Percentiles rank a stretch among this genome's conserved stretches.
These are phyloP conservation scores for Zaprionus nigranus DNA, from an alignment of 1,140 invertebrate species.

Conservation along the genomic window DNA sequence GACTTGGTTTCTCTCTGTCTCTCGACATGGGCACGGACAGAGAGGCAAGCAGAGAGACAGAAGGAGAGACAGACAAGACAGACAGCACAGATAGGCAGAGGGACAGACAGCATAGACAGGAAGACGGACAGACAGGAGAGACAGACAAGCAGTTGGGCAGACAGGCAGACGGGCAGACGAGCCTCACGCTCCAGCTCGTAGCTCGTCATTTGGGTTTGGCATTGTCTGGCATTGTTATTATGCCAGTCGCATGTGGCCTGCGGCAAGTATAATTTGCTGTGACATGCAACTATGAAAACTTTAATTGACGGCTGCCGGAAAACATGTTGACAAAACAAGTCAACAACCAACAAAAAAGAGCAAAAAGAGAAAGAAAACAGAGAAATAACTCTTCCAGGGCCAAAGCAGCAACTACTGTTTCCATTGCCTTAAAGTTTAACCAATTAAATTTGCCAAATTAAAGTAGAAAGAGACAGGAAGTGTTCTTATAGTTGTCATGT, in stretches of 20 bases:
- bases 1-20: constrained; percentile 5
- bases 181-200: constrained; percentile 16
- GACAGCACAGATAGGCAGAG: neutral
- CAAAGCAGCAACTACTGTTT: neutral
- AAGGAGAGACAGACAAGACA: neutral
- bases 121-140: too few relatives aligned
- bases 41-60: neutral
- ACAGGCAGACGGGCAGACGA: neutral
- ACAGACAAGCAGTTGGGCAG: neutral
- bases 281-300: constrained; percentile 73
- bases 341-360: neutral
- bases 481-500: neutral
- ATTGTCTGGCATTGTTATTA: constrained; percentile 37
- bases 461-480: neutral
- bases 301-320: constrained; percentile 61
- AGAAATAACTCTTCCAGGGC: neutral
- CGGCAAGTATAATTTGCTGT: constrained; percentile 69
- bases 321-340: constrained; percentile 33
- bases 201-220: constrained; percentile 16
- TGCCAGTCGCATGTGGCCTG: constrained; percentile 32
- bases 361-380: neutral
- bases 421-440: neutral
- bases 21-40: constrained; percentile 9
- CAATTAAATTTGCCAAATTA: neutral
- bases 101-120: too few relatives aligned